Evolutionary conservation across 2,113 vertebrate genomes (phyloP).

Genomic region (Theropithecus gelada): DNA sequence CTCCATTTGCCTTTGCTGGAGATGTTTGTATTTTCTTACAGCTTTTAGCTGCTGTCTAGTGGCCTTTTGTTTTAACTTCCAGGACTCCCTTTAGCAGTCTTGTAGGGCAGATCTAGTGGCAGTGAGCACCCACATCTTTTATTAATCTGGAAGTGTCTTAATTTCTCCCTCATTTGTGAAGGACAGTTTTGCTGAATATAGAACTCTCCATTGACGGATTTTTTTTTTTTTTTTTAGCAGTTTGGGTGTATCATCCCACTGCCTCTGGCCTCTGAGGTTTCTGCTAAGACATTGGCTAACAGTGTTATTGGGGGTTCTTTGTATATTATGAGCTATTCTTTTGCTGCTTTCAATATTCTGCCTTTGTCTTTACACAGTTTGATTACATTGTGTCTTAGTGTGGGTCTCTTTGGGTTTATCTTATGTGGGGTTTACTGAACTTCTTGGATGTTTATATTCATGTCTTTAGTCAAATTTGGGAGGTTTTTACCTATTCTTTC

Average conservation of each 20-base stretch:
- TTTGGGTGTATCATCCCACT: background rate
- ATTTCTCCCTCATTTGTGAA: background rate
- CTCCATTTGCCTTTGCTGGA: background rate
- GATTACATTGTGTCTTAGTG: background rate
- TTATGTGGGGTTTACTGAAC: background rate
- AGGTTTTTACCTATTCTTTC: background rate
- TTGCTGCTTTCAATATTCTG: background rate
- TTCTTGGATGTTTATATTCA: background rate
- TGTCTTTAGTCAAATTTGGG: background rate
- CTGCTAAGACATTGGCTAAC: background rate
- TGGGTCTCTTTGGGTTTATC: background rate
- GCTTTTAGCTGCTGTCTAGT: background rate
- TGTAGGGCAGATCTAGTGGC: background rate
- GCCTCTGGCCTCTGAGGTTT: background rate
- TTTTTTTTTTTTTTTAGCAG: background rate
- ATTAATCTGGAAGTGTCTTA: background rate
- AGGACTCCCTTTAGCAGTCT: background rate
- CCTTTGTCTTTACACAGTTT: background rate
- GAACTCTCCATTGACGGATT: background rate
- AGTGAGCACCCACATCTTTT: background rate
- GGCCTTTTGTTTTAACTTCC: background rate
- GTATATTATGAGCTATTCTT: background rate
- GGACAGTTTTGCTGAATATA: background rate
- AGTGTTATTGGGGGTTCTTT: background rate
- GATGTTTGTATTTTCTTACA: background rate